Evolutionary conservation across 2,888 invertebrate species (phyloP).

Genomic region (Oeneis ivallda): DNA sequence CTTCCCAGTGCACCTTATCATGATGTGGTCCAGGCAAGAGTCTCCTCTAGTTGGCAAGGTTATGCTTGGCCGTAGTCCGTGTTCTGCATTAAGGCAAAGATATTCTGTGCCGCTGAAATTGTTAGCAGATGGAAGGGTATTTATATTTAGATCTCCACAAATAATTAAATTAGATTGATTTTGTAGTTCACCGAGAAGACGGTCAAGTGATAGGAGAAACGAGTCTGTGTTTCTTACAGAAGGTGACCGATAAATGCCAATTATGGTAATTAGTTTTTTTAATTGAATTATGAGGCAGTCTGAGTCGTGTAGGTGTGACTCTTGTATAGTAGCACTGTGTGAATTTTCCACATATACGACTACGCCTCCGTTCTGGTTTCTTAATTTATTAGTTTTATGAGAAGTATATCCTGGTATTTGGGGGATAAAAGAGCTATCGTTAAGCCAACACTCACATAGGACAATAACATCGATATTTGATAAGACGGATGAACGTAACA

Average conservation of each 20-base stretch:
- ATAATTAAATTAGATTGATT: neutral
- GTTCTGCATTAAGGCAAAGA: slow-evolving; percentile 18
- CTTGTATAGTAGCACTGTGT: neutral
- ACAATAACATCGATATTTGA: slow-evolving; percentile 13
- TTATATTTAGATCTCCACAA: slow-evolving; percentile 19
- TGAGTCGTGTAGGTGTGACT: slow-evolving; percentile 11
- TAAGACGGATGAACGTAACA: neutral
- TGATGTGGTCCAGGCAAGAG: too few relatives aligned
- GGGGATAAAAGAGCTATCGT: slow-evolving; percentile 9
- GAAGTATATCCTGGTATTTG: slow-evolving; percentile 13
- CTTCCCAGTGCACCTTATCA: too few relatives aligned
- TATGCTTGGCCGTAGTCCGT: too few relatives aligned
- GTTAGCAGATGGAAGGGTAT: slow-evolving; percentile 10
- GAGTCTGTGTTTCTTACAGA: neutral
- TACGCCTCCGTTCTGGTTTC: slow-evolving; percentile 21
- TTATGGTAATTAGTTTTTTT: neutral
- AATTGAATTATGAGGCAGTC: slow-evolving; percentile 11
- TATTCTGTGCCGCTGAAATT: neutral
- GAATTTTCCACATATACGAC: slow-evolving; percentile 18
- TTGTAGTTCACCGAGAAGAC: neutral
- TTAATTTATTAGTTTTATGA: neutral
- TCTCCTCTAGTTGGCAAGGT: too few relatives aligned
- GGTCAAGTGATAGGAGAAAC: slow-evolving; percentile 6
- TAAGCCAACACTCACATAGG: slow-evolving; percentile 14
- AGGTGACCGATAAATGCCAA: slow-evolving; percentile 12